A percentile compares a stretch with the other conserved stretches of the same genome.
Evolutionary conservation across 1,140 invertebrate species (phyloP).

Genomic region (Drosophila nannoptera): DNA sequence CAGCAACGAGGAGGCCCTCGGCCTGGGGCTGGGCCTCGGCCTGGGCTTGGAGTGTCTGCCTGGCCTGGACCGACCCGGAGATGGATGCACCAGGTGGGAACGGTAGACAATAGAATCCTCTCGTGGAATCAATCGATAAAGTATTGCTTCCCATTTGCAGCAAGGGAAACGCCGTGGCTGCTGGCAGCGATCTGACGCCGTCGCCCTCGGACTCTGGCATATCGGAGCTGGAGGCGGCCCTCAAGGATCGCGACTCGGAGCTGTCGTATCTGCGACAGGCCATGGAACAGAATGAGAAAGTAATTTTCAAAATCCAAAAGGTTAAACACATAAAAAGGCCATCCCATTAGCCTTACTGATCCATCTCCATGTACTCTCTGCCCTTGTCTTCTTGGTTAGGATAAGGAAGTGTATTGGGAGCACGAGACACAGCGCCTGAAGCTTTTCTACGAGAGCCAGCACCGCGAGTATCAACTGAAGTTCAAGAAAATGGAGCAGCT

Average conservation of each 20-base stretch:
- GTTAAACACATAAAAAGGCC: conserved; percentile 46
- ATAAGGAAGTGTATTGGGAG: conserved; percentile 76
- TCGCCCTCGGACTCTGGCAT: conserved; percentile 90
- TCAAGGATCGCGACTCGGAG: conserved; percentile 87
- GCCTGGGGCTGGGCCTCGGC: conserved; percentile 25
- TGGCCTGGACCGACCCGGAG: conserved; percentile 39
- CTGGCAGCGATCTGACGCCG: conserved; percentile 82
- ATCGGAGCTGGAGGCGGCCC: conserved; percentile 87
- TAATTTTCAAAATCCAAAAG: conserved; percentile 82
- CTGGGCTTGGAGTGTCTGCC: conserved; percentile 16
- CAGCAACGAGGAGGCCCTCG: conserved; percentile 44
- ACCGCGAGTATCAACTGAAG: conserved; percentile 85
- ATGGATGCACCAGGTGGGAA: conserved; percentile 50
- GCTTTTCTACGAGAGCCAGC: conserved; percentile 85
- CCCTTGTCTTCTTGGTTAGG: conserved; percentile 38
- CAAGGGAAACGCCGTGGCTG: conserved; percentile 48
- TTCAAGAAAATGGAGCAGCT: conserved; percentile 85
- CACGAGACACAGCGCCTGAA: conserved; percentile 81
- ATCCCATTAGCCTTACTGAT: conserved; percentile 16
- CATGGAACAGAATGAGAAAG: conserved; percentile 89
- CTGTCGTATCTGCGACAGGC: conserved; percentile 86
- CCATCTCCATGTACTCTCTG: background rate
- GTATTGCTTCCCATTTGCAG: conserved; percentile 1
- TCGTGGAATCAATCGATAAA: background rate
- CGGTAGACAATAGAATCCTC: background rate